These are phyloP conservation scores for Pseudochromis fuscus DNA, from an alignment of 2,797 vertebrate genomes.

Conservation along the genomic window DNA sequence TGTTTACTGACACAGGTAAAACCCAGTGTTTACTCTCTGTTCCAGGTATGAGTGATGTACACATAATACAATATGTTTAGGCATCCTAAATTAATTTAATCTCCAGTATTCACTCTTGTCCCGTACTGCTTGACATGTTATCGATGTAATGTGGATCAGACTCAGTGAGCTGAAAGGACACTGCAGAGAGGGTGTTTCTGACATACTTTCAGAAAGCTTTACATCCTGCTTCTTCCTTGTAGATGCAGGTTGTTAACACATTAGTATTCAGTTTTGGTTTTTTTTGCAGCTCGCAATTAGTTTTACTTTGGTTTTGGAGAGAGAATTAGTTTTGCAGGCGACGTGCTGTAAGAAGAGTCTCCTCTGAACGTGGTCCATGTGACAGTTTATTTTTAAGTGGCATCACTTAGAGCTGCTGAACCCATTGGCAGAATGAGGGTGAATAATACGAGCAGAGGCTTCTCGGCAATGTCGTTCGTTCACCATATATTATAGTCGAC, in stretches of 20 bases:
- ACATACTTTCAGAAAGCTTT: constrained; percentile 3
- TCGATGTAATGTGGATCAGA: constrained; percentile 1
- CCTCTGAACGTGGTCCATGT: constrained; percentile 51
- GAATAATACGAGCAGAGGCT: constrained; percentile 46
- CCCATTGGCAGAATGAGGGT: constrained; percentile 65
- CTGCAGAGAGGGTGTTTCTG: constrained; percentile 37
- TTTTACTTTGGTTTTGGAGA: constrained; percentile 23
- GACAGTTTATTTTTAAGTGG: constrained; percentile 72
- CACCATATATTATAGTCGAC: constrained; percentile 11
- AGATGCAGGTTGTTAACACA: constrained; percentile 9
- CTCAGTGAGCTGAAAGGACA: constrained; percentile 25
- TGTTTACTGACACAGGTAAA: constrained; percentile 28
- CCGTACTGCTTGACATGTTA: constrained; percentile 21
- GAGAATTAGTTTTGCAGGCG: constrained; percentile 39
- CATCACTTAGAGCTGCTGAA: constrained; percentile 47
- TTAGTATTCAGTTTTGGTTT: too few species aligned
- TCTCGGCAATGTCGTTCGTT: constrained; percentile 31
- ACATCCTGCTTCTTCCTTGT: constrained; percentile 2
- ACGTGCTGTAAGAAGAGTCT: constrained; percentile 45
- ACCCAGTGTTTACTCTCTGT: constrained; percentile 26
- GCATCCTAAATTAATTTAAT: constrained; percentile 21
- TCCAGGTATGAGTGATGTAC: constrained; percentile 15
- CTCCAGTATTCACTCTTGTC: constrained; percentile 15
- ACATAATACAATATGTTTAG: constrained; percentile 6
- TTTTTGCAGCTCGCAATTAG: neutral